A percentile compares a stretch with the other conserved stretches of the same genome.
phyloP scores from a whole-genome alignment of 2,797 vertebrate genomes.

The Huso huso region DNA sequence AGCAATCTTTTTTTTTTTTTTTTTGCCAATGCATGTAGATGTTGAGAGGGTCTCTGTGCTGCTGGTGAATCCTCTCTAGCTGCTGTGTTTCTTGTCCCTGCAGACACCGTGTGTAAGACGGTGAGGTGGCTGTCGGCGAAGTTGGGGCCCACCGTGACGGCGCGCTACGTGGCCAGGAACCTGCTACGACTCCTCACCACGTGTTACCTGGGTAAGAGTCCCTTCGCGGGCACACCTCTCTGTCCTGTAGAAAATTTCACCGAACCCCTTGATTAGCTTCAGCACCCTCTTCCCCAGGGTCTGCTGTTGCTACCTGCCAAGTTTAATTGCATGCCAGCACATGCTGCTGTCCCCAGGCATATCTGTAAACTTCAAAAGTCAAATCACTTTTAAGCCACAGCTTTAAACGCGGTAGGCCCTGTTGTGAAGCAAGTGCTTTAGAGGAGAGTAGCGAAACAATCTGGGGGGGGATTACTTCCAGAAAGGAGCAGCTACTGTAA shows the following conservation, averaged over 20 bases:
- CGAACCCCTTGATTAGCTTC: not conserved
- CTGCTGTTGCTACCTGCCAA: not conserved
- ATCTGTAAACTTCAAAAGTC: no score
- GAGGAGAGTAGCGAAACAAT: no score
- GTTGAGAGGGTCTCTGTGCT: not conserved
- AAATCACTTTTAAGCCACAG: no score
- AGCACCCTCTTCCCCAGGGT: not conserved
- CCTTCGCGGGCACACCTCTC: not conserved
- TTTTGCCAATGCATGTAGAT: not conserved
- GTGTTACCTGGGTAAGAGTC: slow-evolving; percentile 81
- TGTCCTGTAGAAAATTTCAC: not conserved
- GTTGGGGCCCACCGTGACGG: slow-evolving; percentile 88
- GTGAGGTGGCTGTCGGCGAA: slow-evolving; percentile 91
- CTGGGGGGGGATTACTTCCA: no score
- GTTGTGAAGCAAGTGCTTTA: no score
- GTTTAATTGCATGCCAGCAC: no score
- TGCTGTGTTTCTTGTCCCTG: slow-evolving; percentile 21
- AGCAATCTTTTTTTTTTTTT: not conserved
- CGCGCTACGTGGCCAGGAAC: slow-evolving; percentile 82
- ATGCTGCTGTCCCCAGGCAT: no score
- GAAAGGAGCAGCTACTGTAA: no score
- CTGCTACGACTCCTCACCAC: slow-evolving; percentile 86
- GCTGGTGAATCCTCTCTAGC: not conserved
- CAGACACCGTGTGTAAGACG: slow-evolving; percentile 95
- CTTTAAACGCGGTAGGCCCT: no score